Conservation (phyloP, 2,113 vertebrate genomes). For the Nesoenas mayeri region DNA sequence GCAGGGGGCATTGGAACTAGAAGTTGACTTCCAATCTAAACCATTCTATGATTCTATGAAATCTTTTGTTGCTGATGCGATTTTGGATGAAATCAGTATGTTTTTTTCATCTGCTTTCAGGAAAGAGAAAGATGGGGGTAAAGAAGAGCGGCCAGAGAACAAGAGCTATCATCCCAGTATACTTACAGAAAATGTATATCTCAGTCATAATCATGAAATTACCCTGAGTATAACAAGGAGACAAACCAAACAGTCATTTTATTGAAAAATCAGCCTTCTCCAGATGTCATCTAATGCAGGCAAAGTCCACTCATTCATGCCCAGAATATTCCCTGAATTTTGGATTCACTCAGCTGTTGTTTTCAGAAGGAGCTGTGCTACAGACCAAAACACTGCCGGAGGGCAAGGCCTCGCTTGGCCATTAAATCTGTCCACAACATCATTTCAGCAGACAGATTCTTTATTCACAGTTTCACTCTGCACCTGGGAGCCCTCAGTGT, state of each 20-base stretch:
- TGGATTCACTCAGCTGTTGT: background rate
- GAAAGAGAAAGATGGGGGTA: background rate
- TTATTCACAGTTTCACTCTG: background rate
- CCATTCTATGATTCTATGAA: too few species aligned
- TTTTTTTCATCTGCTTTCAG: background rate
- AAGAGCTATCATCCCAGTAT: background rate
- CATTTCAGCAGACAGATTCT: background rate
- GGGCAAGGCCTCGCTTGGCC: background rate
- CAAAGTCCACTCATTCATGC: accelerated
- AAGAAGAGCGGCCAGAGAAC: background rate
- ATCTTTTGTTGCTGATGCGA: background rate
- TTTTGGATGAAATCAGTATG: background rate
- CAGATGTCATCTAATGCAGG: background rate
- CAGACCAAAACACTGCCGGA: background rate
- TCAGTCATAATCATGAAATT: background rate
- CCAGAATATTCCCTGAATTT: background rate
- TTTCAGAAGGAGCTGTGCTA: background rate
- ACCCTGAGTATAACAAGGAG: background rate
- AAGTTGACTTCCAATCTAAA: too few species aligned
- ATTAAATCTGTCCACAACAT: background rate
- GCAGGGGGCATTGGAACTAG: too few species aligned
- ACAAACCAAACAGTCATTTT: background rate
- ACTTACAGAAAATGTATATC: background rate
- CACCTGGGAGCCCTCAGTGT: background rate
- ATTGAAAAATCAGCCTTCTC: background rate